phyloP scores from a whole-genome alignment of 2,113 vertebrate genomes.

The Syngnathus floridae region DNA sequence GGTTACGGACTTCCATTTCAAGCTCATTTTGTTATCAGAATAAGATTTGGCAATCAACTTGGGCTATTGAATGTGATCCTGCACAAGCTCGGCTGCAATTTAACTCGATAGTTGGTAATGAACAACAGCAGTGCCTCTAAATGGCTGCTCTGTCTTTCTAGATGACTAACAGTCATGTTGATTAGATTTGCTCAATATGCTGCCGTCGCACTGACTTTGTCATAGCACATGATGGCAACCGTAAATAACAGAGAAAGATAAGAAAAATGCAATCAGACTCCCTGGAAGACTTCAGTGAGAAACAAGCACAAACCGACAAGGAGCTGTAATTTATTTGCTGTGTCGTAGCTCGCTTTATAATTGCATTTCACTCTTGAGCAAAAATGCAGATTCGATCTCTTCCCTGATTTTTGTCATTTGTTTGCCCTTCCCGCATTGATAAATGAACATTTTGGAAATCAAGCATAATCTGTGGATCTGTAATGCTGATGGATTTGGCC shows the following conservation, averaged over 20 bases:
- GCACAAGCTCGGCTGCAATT: conserved; percentile 3
- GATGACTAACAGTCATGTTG: conserved; percentile 34
- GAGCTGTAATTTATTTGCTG: conserved; percentile 40
- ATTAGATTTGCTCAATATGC: conserved; percentile 56
- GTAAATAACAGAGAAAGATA: neutral
- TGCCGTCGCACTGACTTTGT: conserved; percentile 37
- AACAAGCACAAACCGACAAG: neutral
- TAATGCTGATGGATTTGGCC: conserved; percentile 51
- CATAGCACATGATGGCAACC: neutral
- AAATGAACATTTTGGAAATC: conserved; percentile 47
- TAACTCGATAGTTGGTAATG: conserved; percentile 19
- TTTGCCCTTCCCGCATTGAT: conserved; percentile 54
- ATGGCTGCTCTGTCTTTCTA: conserved; percentile 1
- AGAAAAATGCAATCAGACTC: neutral
- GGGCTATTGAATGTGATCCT: conserved; percentile 11
- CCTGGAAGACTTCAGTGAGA: conserved; percentile 12
- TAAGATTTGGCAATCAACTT: neutral
- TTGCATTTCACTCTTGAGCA: conserved; percentile 46
- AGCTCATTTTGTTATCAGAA: too few species aligned
- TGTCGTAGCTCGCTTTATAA: conserved; percentile 41
- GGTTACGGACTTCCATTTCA: neutral
- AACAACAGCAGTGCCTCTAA: conserved; percentile 13
- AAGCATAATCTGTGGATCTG: conserved; percentile 54
- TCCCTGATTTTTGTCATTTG: conserved; percentile 41
- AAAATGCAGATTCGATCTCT: conserved; percentile 41